Base-by-base conservation (phyloP, 2,797 vertebrate species). In the Poecilia picta region DNA sequence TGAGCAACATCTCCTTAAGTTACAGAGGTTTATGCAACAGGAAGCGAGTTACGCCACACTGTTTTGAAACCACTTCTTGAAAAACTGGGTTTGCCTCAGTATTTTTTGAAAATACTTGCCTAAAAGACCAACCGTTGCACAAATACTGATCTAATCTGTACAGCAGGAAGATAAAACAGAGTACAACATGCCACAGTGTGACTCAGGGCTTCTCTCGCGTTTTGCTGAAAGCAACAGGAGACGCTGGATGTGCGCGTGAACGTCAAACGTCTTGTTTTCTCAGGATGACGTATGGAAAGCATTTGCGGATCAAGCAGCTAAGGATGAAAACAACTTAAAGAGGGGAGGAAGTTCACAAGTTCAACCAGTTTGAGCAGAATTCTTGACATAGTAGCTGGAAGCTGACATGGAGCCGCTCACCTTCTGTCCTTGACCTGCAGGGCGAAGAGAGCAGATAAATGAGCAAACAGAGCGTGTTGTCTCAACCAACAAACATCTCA, bases 311-410 rank as follows among this genome's bases (percentile, higher is more conserved):
- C 25, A 15, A 39, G 31, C 73, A 66, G 12, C n/a, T n/a, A 16
- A 23, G 72, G 8, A 2, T 12, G 33, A 76, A 81, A 88, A 62
- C 70, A 86, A 62, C 66, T 36, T 62, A 8, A 53, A 64, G 68
- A 66, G 79, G 74, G 47, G 47, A 53, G 62, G 70, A 75, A 49
- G 68, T 28, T 2, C 7, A 20, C 0, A 5, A 73, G 89, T 85
- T 87, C 83, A 83, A 12, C 55, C 1, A 66, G 89, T 91, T 82
- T 28, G 0, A 45, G n/a, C 45, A 64, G 66, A 85, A 91, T 94
- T 92, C 89, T 87, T 88, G 64, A 90, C 87, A 91, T 89, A 85
- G 81, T 83, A 16, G 45, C 43, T 11, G 70, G 53, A 83, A 76
- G 75, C 81, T 77, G 75, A 79, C 87, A 83, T 68, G 55, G 82